Evolutionary conservation across 2,888 invertebrate species (phyloP).

Genomic region (Vesta saturnalis): DNA sequence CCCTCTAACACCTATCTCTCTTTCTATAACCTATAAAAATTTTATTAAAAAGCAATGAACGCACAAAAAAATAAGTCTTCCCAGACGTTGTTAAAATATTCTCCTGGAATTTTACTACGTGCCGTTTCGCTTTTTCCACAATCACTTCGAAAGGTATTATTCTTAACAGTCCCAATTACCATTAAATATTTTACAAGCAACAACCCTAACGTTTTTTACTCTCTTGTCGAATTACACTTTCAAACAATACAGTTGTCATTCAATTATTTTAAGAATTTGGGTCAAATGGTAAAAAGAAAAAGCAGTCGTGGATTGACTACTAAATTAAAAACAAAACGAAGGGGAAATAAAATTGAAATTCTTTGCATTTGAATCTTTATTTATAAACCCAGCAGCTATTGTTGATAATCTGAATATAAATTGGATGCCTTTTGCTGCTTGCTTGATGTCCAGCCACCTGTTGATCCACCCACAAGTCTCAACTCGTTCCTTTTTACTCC

Average conservation of each 20-base stretch:
- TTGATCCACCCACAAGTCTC: not conserved
- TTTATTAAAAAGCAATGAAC: too few relatives aligned
- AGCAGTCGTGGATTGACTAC: too few relatives aligned
- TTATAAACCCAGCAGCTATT: not conserved
- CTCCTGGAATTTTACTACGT: slow-evolving; percentile 41
- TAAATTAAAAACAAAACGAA: too few relatives aligned
- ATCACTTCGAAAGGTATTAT: slow-evolving; percentile 33
- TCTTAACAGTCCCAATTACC: slow-evolving; percentile 26
- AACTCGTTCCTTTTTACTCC: too few relatives aligned
- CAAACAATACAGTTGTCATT: slow-evolving; percentile 20
- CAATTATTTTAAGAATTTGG: slow-evolving; percentile 27
- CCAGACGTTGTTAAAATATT: slow-evolving; percentile 13
- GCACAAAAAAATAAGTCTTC: too few relatives aligned
- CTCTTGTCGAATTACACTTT: too few relatives aligned
- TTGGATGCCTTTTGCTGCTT: not conserved
- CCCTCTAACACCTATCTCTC: slow-evolving; percentile 2
- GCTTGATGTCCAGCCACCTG: not conserved
- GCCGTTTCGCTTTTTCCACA: slow-evolving; percentile 39
- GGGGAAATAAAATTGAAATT: too few relatives aligned
- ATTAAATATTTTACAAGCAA: slow-evolving; percentile 38
- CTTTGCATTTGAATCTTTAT: not conserved
- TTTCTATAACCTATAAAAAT: too few relatives aligned
- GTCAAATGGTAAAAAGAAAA: slow-evolving; percentile 26
- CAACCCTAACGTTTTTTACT: too few relatives aligned
- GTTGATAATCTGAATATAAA: not conserved